Evolutionary conservation across 2,797 vertebrate species (phyloP).

Genomic region (Buphagus erythrorhynchus): DNA sequence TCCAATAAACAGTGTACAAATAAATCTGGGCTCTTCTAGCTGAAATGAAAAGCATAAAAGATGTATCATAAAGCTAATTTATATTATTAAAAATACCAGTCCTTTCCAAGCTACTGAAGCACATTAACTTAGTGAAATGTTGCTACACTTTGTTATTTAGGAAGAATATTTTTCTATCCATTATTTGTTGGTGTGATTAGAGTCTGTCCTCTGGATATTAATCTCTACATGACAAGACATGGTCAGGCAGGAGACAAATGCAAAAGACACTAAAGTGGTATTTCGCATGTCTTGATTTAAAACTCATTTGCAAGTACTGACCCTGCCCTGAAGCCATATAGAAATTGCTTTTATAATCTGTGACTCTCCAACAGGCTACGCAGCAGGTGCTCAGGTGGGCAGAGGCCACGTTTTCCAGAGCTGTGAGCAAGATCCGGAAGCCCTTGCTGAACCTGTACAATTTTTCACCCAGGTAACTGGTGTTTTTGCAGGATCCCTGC

Average conservation of each 20-base stretch:
- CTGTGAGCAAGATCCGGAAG: conserved; percentile 79
- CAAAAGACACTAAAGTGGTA: not conserved
- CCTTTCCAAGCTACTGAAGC: not conserved
- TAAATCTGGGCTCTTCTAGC: not conserved
- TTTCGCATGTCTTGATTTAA: not conserved
- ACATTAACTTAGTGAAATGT: not conserved
- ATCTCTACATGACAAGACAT: not conserved
- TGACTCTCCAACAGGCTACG: conserved; percentile 66
- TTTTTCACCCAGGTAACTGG: conserved; percentile 81
- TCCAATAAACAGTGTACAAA: not conserved
- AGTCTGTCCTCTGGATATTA: not conserved
- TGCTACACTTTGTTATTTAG: not conserved
- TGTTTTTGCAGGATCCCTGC: not conserved
- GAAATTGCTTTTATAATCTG: not conserved
- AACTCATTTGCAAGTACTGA: not conserved
- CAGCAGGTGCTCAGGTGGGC: conserved; percentile 81
- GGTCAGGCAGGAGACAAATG: not conserved
- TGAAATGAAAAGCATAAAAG: not conserved
- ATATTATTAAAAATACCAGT: not conserved
- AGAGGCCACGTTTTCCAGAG: conserved; percentile 75
- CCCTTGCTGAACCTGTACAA: conserved; percentile 79
- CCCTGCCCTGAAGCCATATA: not conserved
- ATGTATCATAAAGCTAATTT: not conserved
- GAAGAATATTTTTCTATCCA: not conserved
- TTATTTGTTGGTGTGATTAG: not conserved